phyloP scores from a whole-genome alignment of 2,113 vertebrate species.

The Sinocyclocheilus anophthalmus region DNA sequence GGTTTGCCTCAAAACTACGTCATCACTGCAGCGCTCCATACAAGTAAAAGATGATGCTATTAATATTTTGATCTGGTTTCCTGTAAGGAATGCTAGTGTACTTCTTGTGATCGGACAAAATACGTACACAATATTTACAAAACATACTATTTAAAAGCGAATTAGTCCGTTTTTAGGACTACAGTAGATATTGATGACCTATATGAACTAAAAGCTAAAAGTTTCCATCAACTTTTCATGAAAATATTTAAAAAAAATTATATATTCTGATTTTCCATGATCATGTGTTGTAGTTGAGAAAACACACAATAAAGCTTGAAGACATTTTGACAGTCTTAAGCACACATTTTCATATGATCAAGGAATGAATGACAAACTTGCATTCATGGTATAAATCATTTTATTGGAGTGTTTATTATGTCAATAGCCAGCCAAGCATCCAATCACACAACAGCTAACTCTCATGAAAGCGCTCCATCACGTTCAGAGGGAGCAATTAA shows the following conservation, averaged over 20 bases:
- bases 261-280: background rate
- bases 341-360: constrained; percentile 49
- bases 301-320: background rate
- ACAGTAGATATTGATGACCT: background rate
- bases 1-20: background rate
- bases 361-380: constrained; percentile 41
- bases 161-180: background rate
- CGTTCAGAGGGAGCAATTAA: constrained; percentile 65
- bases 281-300: background rate
- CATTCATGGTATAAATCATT: constrained; percentile 59
- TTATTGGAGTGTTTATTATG: constrained; percentile 73
- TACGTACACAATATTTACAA: background rate
- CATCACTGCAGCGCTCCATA: background rate
- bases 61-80: background rate
- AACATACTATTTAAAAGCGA: background rate
- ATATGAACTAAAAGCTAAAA: background rate
- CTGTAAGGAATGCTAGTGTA: background rate
- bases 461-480: constrained; percentile 74
- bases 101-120: background rate
- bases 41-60: background rate
- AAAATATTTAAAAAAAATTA: too few species aligned
- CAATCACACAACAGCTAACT: constrained; percentile 78
- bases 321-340: background rate
- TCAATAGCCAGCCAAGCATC: constrained; percentile 82
- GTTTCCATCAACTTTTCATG: too few species aligned